Conservation (phyloP, 2,888 invertebrate genomes). For the Sussaba pulchella region DNA sequence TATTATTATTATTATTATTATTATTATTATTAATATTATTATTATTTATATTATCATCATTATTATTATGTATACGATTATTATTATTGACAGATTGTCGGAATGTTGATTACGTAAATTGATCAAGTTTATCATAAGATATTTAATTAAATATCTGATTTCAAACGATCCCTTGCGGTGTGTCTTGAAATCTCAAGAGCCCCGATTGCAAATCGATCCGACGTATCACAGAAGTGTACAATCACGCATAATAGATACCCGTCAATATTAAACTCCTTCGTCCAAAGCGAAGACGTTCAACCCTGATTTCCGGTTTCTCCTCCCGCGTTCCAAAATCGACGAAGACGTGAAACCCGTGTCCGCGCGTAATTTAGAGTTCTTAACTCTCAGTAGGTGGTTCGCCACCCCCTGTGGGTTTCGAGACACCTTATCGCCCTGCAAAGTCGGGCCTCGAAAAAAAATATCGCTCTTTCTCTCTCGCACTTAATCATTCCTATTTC, state of each 20-base stretch:
- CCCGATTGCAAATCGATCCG: too few species aligned
- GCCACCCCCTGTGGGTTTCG: slow-evolving; percentile 80
- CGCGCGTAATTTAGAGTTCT: slow-evolving; percentile 83
- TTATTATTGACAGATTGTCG: too few species aligned
- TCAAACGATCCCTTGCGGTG: neutral
- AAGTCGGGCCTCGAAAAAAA: slow-evolving; percentile 55
- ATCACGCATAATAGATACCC: neutral
- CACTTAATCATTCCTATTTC: slow-evolving; percentile 25
- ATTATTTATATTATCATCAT: too few species aligned
- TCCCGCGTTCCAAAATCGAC: slow-evolving; percentile 78
- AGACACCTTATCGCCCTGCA: slow-evolving; percentile 81
- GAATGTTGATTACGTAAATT: neutral
- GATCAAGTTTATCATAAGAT: neutral
- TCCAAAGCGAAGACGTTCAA: neutral
- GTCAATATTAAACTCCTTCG: neutral
- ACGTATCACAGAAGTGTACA: too few species aligned
- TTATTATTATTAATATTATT: too few species aligned
- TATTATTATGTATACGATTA: too few species aligned
- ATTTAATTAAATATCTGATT: neutral
- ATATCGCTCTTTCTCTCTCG: slow-evolving; percentile 34
- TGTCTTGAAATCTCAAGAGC: too few species aligned
- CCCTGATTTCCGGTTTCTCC: neutral
- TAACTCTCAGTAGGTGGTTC: slow-evolving; percentile 83
- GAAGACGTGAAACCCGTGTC: slow-evolving; percentile 82
- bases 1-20: neutral